Evolutionary conservation across 2,113 vertebrate genomes (phyloP).

Genomic region (Nestor notabilis): DNA sequence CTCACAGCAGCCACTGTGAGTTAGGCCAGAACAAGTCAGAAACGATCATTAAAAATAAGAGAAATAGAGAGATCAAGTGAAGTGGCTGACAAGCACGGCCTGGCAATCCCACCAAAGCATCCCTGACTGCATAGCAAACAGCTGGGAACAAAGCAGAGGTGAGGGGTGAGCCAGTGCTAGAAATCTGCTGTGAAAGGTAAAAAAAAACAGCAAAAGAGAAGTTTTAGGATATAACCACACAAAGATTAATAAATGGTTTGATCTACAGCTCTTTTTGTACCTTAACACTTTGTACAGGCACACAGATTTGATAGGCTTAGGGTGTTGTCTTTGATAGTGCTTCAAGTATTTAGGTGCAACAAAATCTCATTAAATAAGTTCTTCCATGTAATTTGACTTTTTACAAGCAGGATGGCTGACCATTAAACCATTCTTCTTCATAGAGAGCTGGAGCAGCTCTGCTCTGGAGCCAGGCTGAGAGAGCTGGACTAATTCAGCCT

Average conservation of each 20-base stretch:
- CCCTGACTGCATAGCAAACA: neutral
- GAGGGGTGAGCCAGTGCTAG: rapidly evolving
- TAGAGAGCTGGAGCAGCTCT: neutral
- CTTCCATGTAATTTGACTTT: rapidly evolving
- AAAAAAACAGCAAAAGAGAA: neutral
- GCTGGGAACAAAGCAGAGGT: neutral
- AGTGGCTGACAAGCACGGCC: neutral
- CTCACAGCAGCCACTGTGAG: neutral
- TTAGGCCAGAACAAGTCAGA: neutral
- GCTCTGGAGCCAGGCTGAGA: neutral
- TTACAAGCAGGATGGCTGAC: neutral
- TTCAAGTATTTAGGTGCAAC: neutral
- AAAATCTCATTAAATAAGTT: neutral
- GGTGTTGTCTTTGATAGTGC: neutral
- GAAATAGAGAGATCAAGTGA: neutral
- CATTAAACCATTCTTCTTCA: neutral
- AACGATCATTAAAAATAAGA: neutral
- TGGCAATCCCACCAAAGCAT: neutral
- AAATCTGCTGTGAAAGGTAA: neutral
- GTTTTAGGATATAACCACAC: neutral
- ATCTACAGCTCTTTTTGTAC: neutral
- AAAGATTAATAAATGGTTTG: neutral
- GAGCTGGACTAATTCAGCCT: neutral
- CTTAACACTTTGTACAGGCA: neutral
- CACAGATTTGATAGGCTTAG: neutral